Evolutionary conservation across 1,140 invertebrate genomes (phyloP).

Genomic region (Drosophila kanapiae): DNA sequence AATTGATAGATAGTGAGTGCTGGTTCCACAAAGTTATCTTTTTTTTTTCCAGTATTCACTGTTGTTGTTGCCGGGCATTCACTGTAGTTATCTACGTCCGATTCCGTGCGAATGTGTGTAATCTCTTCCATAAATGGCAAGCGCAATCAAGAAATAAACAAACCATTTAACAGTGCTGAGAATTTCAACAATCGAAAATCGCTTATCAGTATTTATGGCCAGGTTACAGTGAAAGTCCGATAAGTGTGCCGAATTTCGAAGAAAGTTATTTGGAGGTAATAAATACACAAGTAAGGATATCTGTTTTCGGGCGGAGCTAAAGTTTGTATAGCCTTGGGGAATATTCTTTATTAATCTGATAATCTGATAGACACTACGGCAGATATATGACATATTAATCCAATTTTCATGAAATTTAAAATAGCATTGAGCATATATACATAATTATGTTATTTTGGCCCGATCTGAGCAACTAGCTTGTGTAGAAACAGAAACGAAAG

Average conservation of each 20-base stretch:
- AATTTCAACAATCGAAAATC: conserved; percentile 35
- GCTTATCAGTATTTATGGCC: conserved; percentile 52
- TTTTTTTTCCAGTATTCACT: not conserved
- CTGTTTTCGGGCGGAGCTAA: no score
- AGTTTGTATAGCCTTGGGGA: no score
- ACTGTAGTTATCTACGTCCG: conserved; percentile 39
- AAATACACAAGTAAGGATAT: no score
- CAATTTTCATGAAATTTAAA: no score
- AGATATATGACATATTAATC: no score
- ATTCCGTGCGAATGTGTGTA: conserved; percentile 15
- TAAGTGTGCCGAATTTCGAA: not conserved
- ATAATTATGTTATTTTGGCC: no score
- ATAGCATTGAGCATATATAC: no score
- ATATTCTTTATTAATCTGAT: no score
- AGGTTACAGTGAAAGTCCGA: conserved; percentile 18
- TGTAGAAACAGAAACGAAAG: no score
- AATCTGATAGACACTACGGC: no score
- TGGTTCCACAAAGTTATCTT: conserved; percentile 10
- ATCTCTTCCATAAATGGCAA: conserved; percentile 33
- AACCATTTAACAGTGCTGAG: conserved; percentile 24
- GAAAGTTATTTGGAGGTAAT: not conserved
- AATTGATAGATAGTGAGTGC: conserved; percentile 16
- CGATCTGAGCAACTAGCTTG: no score
- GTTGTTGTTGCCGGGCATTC: conserved; percentile 8
- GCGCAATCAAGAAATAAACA: conserved; percentile 47